Evolutionary conservation across 1,140 invertebrate genomes (phyloP), one percentile per base, ranked within the genome.

Genomic region (Aphelenchoides fujianensis): DNA sequence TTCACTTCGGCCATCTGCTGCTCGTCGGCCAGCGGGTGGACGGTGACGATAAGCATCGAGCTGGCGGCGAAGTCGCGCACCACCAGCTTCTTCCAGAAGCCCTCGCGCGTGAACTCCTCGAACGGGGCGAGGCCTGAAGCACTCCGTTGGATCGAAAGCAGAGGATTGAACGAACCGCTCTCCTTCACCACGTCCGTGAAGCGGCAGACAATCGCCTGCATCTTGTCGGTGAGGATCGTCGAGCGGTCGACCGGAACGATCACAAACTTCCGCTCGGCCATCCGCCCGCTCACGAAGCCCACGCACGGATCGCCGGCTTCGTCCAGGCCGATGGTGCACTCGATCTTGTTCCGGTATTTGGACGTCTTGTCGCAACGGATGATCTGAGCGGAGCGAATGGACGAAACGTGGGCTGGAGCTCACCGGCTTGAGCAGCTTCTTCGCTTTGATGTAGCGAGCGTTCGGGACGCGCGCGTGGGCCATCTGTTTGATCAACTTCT

Each of bases 261-360:
- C 28, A 96, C 74, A 89, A 89, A 23, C 90, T 90, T 0, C 89
- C 85, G 30, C 88, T 90, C 74, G 90, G 89, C 16, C 89, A 88
- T 84, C 87, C 86, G 67, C 81, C 86, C 77, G 87, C 87, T 88
- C 59, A 72, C 64, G 70, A 83, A 82, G 37, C 75, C 79, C 67
- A 78, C 73, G 69, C 73, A 78, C 78, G 82, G 81, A 74, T 84
- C 73, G 12, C 82, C 85, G 57, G 84, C 74, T 2, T 74, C 35
- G 68, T 81, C 80, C 52, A 79, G 80, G 76, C 94, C 95, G 76
- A 97, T 88, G 16, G 92, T 92, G 83, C 97, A 98, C 88, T 98
- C 95, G 87, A 94, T 96, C 86, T 98, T 98, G 84, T 98, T 98
- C 54, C 96, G 89, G 85, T 98, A 98, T 0, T 89, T 90, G 77